Base-by-base conservation (phyloP, 2,888 invertebrate genomes). In the Tachystola acroxantha region DNA sequence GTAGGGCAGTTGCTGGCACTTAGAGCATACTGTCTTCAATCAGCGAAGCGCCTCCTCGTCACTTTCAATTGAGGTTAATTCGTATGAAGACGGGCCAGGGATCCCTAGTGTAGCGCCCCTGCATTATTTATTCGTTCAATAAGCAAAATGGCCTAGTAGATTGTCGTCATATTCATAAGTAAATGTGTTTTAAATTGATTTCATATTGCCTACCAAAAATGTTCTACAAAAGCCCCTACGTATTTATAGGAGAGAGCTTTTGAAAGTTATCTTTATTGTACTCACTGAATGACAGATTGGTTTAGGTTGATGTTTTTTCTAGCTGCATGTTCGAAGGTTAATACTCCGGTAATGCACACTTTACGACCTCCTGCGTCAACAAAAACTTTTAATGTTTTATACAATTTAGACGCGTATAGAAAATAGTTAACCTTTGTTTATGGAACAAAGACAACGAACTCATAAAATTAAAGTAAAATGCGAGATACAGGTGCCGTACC, bases 41-140 rank as follows among this genome's bases (percentile, higher is more conserved):
- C 80, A 84, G 73, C 76, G 72, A 77, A 81, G 80, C 79, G 81
- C 82, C 82, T 82, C 62, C 77, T 75, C 74, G 72, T 63, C 66
- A 64, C 73, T 64, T 68, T 85, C 86, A 86, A 86, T 86, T 86
- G 86, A 81, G 85, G 85, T 86, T 84, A 86, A 86, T 84, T 86
- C 67, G 60, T 76, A 76, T 68, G 73, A 74, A 84, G 82, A 75
- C 80, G 72, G 75, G 65, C 71, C 74, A 80, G 73, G 75, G 78
- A 82, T 76, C 77, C 69, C 75, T 73, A 76, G 76, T 73, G 74
- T 73, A 76, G 76, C 74, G 75, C 78, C 80, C 77, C 74, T 75
- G 69, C 74, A 70, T 76, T 77, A 79, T 81, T 74, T 78, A 77
- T 77, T 72, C 70, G 75, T 76, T 74, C 78, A 81, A 82, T 81